These are phyloP conservation scores for Trichogramma pretiosum DNA, from an alignment of 1,140 invertebrate species.

Conservation along the genomic window DNA sequence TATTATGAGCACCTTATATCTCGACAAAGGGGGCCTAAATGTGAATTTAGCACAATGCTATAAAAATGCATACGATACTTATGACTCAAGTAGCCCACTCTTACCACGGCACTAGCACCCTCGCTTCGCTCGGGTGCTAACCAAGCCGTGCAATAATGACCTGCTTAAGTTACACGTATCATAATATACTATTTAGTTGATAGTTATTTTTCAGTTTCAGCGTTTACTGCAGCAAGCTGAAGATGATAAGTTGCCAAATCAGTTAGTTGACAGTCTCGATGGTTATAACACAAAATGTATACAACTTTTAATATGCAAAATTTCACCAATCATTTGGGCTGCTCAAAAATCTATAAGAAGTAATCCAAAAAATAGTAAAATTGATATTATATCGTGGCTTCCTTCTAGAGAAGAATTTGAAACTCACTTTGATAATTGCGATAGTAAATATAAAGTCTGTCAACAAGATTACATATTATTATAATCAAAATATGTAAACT, in stretches of 20 bases:
- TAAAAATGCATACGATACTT: no score
- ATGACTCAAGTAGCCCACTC: no score
- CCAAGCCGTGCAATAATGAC: no score
- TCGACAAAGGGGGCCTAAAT: no score
- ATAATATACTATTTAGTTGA: not conserved
- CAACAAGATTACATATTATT: no score
- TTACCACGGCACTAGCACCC: no score
- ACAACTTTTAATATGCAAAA: conserved; percentile 66
- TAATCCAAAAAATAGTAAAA: conserved; percentile 20
- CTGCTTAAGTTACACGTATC: no score
- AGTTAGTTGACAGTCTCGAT: conserved; percentile 52
- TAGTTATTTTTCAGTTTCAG: conserved; percentile 38
- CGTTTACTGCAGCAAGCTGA: conserved; percentile 49
- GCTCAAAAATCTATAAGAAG: conserved; percentile 57
- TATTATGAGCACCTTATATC: no score
- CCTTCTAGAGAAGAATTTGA: conserved; percentile 56
- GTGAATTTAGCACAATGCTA: no score
- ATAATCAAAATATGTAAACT: no score
- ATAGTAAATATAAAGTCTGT: conserved; percentile 52
- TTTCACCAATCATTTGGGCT: conserved; percentile 61
- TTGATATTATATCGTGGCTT: conserved; percentile 42
- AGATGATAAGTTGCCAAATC: conserved; percentile 52
- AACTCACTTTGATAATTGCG: conserved; percentile 54
- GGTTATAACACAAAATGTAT: conserved; percentile 59
- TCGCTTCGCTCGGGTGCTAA: no score